Conservation (phyloP, 2,888 invertebrate species). For the Carterocephalus palaemon region DNA sequence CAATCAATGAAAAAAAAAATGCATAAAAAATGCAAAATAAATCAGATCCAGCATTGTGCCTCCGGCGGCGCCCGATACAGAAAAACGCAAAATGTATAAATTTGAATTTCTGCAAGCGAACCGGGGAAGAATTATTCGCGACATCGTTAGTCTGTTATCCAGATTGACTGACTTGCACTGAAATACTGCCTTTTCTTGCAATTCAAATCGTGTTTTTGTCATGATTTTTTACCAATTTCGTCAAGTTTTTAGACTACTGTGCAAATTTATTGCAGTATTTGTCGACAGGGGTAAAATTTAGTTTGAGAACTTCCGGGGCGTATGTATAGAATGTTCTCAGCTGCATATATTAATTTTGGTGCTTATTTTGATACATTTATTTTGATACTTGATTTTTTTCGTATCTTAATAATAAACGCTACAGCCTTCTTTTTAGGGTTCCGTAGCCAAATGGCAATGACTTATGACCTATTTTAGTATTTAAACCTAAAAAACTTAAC, state of each 20-base stretch:
- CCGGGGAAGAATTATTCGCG: conserved; percentile 61
- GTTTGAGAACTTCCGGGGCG: too few species aligned
- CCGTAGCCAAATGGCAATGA: too few species aligned
- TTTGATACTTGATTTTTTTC: too few species aligned
- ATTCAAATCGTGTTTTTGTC: conserved; percentile 58
- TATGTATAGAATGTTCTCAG: too few species aligned
- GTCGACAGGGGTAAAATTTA: conserved; percentile 32
- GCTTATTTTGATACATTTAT: too few species aligned
- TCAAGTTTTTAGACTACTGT: conserved; percentile 57
- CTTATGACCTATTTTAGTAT: too few species aligned
- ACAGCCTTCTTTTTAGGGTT: too few species aligned
- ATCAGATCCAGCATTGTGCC: conserved; percentile 62
- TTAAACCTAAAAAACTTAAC: too few species aligned
- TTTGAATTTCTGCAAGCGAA: conserved; percentile 55
- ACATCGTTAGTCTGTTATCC: conserved; percentile 66
- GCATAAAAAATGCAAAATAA: conserved; percentile 57
- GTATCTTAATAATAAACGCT: too few species aligned
- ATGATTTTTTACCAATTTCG: conserved; percentile 45
- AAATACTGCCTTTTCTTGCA: conserved; percentile 41
- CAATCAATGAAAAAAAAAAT: conserved; percentile 66
- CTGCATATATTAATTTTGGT: too few species aligned
- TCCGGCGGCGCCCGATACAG: conserved; percentile 50
- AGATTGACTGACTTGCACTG: conserved; percentile 60
- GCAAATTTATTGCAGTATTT: conserved; percentile 62
- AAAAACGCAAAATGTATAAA: conserved; percentile 49